A percentile compares a stretch with the other conserved stretches of the same genome.
Conservation (phyloP, 2,888 invertebrate species). For the Dicycla oo region DNA sequence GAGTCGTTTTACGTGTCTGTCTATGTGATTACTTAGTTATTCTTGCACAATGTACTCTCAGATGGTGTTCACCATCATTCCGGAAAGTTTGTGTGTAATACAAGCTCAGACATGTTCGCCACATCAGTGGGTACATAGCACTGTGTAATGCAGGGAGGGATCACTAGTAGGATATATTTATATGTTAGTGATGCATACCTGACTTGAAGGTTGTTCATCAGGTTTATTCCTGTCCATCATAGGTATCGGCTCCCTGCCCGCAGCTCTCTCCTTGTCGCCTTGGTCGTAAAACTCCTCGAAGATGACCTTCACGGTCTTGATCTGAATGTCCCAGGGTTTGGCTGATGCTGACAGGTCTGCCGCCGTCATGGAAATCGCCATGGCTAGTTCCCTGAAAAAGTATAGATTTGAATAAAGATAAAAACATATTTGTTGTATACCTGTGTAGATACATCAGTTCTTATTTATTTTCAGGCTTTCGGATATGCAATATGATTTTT, state of each 20-base stretch:
- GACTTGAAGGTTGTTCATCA: slow-evolving; percentile 93
- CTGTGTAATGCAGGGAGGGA: no score
- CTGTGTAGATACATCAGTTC: no score
- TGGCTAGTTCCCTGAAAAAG: slow-evolving; percentile 77
- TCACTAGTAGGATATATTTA: neutral
- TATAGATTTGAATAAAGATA: no score
- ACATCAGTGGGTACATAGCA: no score
- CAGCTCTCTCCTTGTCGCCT: slow-evolving; percentile 93
- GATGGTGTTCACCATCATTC: neutral
- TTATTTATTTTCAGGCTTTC: no score
- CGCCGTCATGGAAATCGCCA: slow-evolving; percentile 95
- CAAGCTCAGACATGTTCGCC: neutral
- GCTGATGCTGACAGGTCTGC: slow-evolving; percentile 96
- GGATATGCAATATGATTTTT: no score
- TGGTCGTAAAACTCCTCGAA: slow-evolving; percentile 96
- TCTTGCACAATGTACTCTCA: neutral
- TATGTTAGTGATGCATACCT: slow-evolving; percentile 84
- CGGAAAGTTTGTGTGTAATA: neutral
- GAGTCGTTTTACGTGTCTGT: neutral
- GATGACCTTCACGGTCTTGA: slow-evolving; percentile 94
- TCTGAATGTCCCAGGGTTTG: slow-evolving; percentile 96
- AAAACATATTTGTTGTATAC: no score
- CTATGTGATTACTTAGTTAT: neutral
- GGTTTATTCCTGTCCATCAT: slow-evolving; percentile 95
- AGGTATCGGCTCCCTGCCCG: slow-evolving; percentile 93